Conservation (phyloP, 92 coral and sea anemone species). For the Phymanthus crucifer region DNA sequence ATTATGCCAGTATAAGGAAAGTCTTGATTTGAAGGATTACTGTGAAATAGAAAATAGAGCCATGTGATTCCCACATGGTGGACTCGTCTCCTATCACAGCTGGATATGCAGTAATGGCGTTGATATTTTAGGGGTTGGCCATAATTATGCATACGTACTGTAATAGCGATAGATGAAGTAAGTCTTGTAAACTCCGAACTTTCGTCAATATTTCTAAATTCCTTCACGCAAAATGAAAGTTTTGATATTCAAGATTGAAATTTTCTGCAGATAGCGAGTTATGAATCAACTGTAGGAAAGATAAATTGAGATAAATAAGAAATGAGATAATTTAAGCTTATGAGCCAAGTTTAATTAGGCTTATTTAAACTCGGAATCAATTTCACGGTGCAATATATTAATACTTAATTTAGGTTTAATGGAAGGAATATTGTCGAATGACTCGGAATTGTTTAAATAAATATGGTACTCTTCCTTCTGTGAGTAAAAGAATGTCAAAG, state of each 20-base stretch:
- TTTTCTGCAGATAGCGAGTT: no score
- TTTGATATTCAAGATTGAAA: no score
- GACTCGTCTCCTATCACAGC: constrained; percentile 17
- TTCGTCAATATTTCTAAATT: no score
- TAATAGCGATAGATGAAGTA: neutral
- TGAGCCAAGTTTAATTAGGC: neutral
- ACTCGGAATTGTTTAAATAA: neutral
- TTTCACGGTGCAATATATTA: neutral
- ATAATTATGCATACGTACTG: neutral
- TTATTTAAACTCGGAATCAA: neutral
- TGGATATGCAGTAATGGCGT: neutral
- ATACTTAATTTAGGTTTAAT: neutral
- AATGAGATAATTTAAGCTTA: neutral
- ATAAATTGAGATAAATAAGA: no score
- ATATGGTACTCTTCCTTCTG: no score
- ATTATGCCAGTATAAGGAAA: no score
- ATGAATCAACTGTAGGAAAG: no score
- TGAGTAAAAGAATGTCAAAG: neutral
- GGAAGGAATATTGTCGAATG: neutral
- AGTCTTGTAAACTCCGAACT: neutral
- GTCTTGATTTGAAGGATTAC: no score
- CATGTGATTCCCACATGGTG: constrained; percentile 32
- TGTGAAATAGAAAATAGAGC: neutral
- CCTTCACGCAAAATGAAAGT: no score
- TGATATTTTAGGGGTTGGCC: no score